These are phyloP conservation scores for Cavia aperea DNA, from an alignment of 2,113 vertebrate species.

Conservation along the genomic window DNA sequence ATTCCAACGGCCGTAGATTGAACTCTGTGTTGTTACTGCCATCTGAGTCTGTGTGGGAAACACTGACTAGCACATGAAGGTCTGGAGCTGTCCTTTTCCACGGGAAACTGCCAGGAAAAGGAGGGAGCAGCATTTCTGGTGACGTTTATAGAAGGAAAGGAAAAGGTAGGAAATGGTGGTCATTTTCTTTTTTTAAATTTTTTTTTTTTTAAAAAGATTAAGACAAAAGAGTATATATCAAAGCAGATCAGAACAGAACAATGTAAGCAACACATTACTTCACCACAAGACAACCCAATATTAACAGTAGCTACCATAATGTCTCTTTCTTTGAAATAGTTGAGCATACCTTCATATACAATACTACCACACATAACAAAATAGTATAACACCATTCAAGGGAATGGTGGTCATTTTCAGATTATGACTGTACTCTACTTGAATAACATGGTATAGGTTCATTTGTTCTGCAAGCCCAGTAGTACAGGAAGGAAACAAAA, in stretches of 20 bases:
- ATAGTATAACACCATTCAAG: no score
- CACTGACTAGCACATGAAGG: not conserved
- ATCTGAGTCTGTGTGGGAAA: not conserved
- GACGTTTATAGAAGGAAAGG: not conserved
- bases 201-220: no score
- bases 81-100: not conserved
- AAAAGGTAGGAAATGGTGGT: not conserved
- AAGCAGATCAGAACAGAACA: no score
- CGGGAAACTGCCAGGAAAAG: not conserved
- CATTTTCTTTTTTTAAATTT: not conserved
- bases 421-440: slow-evolving; percentile 24
- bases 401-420: not conserved
- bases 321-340: no score
- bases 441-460: not conserved
- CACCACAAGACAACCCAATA: no score
- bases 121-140: not conserved
- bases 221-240: no score
- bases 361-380: no score
- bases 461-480: not conserved
- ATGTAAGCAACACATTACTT: no score
- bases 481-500: not conserved
- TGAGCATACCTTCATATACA: no score
- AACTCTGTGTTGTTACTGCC: not conserved
- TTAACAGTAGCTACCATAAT: no score
- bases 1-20: not conserved